These are phyloP conservation scores for Tetragonisca angustula DNA, from an alignment of 2,888 invertebrate species.

Conservation along the genomic window DNA sequence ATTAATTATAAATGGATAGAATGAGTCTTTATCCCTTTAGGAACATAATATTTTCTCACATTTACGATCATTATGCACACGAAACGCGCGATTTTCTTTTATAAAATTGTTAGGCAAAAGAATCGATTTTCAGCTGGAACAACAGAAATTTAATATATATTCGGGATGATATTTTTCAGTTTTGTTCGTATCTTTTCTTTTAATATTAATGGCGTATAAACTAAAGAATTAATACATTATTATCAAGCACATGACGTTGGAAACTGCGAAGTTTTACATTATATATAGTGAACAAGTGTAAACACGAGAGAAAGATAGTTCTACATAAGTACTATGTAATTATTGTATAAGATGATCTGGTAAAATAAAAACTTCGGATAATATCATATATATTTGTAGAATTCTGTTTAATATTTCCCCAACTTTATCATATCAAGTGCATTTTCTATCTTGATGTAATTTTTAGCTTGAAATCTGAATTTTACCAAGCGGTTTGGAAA, in stretches of 20 bases:
- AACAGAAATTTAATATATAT: not conserved
- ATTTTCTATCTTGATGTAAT: not conserved
- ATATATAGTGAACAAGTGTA: not conserved
- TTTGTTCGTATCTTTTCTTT: not conserved
- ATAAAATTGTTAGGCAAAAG: not conserved
- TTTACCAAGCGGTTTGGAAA: not conserved
- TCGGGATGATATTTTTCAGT: not conserved
- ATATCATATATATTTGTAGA: not conserved
- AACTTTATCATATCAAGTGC: not conserved
- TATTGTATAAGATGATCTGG: not conserved
- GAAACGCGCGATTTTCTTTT: not conserved
- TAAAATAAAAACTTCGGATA: not conserved
- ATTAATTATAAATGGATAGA: not conserved
- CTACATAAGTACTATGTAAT: not conserved
- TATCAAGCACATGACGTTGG: not conserved
- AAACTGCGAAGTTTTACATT: not conserved
- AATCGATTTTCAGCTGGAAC: not conserved
- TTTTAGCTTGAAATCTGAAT: not conserved
- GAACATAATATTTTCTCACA: constrained; percentile 27
- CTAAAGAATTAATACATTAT: not conserved
- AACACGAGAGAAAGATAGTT: not conserved
- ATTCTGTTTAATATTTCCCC: not conserved
- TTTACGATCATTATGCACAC: not conserved
- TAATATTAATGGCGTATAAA: not conserved
- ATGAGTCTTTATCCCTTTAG: constrained; percentile 10